phyloP scores from a whole-genome alignment of 2,888 invertebrate species.

The Drosophila gaucha region DNA sequence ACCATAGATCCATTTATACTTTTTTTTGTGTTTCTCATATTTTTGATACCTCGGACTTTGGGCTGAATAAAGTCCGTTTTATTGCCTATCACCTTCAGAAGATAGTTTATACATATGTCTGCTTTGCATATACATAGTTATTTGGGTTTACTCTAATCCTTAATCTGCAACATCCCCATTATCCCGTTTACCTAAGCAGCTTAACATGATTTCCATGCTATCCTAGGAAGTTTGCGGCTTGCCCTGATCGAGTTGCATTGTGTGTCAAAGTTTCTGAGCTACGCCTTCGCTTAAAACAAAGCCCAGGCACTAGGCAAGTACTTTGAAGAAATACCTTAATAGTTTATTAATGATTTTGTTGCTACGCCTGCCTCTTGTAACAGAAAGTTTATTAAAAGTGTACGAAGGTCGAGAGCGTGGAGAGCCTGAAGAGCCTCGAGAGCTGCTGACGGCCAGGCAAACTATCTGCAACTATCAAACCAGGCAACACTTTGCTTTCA shows the following conservation, averaged over 20 bases:
- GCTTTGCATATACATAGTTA: background rate
- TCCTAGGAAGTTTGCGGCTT: slow-evolving; percentile 56
- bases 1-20: too few relatives aligned
- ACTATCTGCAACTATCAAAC: slow-evolving; percentile 68
- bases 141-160: background rate
- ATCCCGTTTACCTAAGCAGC: slow-evolving; percentile 42
- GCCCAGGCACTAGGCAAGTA: slow-evolving; percentile 13
- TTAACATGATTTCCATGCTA: slow-evolving; percentile 29
- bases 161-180: slow-evolving; percentile 17
- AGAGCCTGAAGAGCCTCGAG: slow-evolving; percentile 1
- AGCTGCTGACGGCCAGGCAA: slow-evolving; percentile 30
- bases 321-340: slow-evolving; percentile 64
- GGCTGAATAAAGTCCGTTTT: too few relatives aligned
- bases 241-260: slow-evolving; percentile 61
- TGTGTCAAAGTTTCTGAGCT: slow-evolving; percentile 49
- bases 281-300: background rate
- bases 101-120: too few relatives aligned
- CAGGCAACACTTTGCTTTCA: slow-evolving; percentile 63
- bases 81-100: too few relatives aligned
- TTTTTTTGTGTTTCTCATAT: too few relatives aligned
- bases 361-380: slow-evolving; percentile 32
- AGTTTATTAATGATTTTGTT: slow-evolving; percentile 76
- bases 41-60: too few relatives aligned
- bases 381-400: slow-evolving; percentile 67
- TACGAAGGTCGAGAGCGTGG: slow-evolving; percentile 7